Conservation (phyloP, 2,797 vertebrate genomes). For the Spinus pinus region DNA sequence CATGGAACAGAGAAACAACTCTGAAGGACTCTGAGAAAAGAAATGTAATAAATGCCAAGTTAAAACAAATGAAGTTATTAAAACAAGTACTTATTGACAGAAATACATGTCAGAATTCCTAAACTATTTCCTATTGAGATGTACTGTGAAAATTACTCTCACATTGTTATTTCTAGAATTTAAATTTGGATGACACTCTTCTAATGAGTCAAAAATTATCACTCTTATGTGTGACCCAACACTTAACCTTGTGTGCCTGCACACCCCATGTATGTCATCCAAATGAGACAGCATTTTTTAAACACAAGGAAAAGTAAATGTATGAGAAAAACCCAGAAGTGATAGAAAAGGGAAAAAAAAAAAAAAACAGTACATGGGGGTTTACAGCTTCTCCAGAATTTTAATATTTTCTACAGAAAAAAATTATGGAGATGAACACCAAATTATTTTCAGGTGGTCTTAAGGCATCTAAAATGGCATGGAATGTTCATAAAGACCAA, state of each 20-base stretch:
- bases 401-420: background rate
- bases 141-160: background rate
- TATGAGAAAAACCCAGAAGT: background rate
- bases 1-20: background rate
- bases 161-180: background rate
- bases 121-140: background rate
- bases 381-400: background rate
- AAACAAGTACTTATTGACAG: background rate
- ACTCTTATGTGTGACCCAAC: background rate
- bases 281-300: background rate
- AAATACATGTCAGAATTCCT: background rate
- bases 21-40: background rate
- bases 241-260: background rate
- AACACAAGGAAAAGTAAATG: background rate
- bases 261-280: background rate
- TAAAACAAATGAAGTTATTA: background rate
- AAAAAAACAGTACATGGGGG: background rate
- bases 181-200: background rate
- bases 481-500: background rate
- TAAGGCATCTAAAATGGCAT: background rate
- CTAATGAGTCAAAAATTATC: background rate
- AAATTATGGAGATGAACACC: background rate
- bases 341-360: background rate
- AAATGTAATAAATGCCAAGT: background rate
- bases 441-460: background rate